phyloP scores from a whole-genome alignment of 2,888 invertebrate genomes.

The Leptothorax acervorum region DNA sequence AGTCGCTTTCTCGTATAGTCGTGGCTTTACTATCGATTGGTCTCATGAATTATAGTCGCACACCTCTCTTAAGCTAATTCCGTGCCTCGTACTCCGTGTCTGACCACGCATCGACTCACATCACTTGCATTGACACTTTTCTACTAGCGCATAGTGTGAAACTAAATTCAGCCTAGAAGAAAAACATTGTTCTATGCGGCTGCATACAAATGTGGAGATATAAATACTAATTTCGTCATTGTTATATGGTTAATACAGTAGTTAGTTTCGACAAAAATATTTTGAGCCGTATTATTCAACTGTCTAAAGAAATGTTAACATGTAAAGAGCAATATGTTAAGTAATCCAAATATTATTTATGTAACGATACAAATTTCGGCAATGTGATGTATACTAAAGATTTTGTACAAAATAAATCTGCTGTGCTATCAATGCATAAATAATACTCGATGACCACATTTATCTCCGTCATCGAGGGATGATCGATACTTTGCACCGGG shows the following conservation, averaged over 20 bases:
- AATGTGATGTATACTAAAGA: background rate
- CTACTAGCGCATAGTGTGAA: background rate
- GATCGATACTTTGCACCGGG: constrained; percentile 21
- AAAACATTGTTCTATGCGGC: constrained; percentile 10
- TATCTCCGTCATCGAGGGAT: constrained; percentile 31
- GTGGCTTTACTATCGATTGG: constrained; percentile 36
- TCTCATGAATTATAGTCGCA: constrained; percentile 54
- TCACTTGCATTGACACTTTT: constrained; percentile 52
- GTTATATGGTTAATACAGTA: background rate
- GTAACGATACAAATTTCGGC: background rate
- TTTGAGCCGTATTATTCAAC: background rate
- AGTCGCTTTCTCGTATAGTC: constrained; percentile 21
- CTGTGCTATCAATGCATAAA: constrained; percentile 2
- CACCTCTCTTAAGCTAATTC: constrained; percentile 48
- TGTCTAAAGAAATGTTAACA: background rate
- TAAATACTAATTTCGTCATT: background rate
- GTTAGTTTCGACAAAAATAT: background rate
- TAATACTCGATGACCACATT: constrained; percentile 9
- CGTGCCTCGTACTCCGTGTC: constrained; percentile 46
- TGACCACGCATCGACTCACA: constrained; percentile 64
- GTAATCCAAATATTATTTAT: background rate
- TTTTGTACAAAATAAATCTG: background rate
- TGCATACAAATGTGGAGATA: background rate
- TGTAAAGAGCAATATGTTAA: background rate
- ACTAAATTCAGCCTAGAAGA: constrained; percentile 12